phyloP scores from a whole-genome alignment of 2,888 invertebrate genomes.

The Laothoe populi region DNA sequence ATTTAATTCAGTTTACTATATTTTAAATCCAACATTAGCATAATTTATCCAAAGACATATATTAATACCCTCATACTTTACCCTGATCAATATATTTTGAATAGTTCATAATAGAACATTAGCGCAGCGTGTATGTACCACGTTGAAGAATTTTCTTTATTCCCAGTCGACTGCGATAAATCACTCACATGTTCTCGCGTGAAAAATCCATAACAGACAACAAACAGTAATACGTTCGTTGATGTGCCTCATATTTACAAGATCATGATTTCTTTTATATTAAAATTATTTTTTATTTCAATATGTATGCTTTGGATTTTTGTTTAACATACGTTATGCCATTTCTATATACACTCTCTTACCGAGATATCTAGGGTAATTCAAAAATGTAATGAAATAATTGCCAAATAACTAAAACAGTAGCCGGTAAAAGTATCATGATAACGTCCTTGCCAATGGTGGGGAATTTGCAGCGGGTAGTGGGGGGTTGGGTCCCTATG shows the following conservation, averaged over 20 bases:
- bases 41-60: background rate
- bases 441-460: conserved; percentile 59
- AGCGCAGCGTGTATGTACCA: conserved; percentile 72
- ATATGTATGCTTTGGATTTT: background rate
- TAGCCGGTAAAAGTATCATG: conserved; percentile 70
- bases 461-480: conserved; percentile 61
- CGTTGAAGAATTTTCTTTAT: conserved; percentile 66
- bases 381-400: conserved; percentile 2
- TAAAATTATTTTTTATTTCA: background rate
- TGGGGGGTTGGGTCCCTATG: conserved; percentile 68
- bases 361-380: background rate
- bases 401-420: conserved; percentile 17
- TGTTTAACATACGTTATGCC: background rate
- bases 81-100: conserved; percentile 2
- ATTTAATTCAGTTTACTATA: no score
- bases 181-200: conserved; percentile 75
- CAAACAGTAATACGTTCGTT: conserved; percentile 42
- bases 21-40: background rate
- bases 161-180: conserved; percentile 75
- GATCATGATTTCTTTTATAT: conserved; percentile 26
- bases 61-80: background rate
- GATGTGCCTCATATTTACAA: conserved; percentile 30
- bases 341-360: no score
- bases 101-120: conserved; percentile 57
- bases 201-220: conserved; percentile 60